Evolutionary conservation across 2,113 vertebrate genomes (phyloP).

Genomic region (Grammomys dolichurus): DNA sequence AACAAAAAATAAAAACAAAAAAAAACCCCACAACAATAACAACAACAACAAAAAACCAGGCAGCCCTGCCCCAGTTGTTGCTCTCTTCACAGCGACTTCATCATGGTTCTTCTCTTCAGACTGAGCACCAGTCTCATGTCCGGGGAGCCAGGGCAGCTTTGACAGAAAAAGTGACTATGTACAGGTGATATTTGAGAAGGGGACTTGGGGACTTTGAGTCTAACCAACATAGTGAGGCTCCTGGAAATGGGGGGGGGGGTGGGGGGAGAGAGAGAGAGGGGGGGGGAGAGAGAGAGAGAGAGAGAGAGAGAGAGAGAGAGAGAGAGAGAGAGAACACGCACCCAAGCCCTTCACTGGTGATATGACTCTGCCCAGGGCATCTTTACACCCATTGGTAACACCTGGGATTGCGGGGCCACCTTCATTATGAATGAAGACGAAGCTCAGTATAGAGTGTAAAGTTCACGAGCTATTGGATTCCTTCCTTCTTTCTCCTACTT

Average conservation of each 20-base stretch:
- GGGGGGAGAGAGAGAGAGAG: not conserved
- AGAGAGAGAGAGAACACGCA: not conserved
- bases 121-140: not conserved
- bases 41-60: not conserved
- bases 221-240: not conserved
- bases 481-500: not conserved
- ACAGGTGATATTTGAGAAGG: not conserved
- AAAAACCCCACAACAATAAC: too few species aligned
- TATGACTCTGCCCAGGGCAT: not conserved
- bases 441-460: not conserved
- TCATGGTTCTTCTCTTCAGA: not conserved
- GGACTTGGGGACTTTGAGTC: rapidly evolving
- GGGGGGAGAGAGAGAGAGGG: rapidly evolving
- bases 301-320: not conserved
- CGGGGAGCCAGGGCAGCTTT: not conserved
- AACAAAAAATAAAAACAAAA: too few species aligned
- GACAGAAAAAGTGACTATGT: not conserved
- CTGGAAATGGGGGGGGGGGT: not conserved
- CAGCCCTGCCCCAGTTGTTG: not conserved
- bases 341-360: rapidly evolving
- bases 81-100: not conserved
- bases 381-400: not conserved
- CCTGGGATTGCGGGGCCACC: not conserved
- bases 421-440: not conserved
- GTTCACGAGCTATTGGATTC: not conserved